These are phyloP conservation scores for Volucella zonaria DNA, from an alignment of 2,888 invertebrate species.

Conservation along the genomic window DNA sequence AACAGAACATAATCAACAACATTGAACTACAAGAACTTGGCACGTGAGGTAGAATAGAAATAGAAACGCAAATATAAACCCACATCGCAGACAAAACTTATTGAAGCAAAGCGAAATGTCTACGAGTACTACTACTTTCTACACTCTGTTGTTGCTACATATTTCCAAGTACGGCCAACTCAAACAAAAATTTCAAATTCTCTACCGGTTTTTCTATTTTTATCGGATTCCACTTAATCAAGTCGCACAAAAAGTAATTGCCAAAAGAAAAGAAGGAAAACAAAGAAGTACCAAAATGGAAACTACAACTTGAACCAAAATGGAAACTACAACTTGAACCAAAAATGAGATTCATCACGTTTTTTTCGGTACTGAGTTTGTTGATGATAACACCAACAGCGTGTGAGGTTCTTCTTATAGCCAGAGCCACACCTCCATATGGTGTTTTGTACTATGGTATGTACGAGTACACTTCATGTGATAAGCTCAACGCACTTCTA, in stretches of 20 bases:
- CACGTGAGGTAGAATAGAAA: constrained; percentile 32
- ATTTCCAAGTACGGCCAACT: constrained; percentile 1
- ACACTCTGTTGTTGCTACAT: background rate
- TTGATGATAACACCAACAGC: constrained; percentile 6
- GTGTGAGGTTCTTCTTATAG: background rate
- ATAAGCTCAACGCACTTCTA: too few relatives aligned
- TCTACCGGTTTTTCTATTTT: constrained; percentile 57
- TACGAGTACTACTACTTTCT: too few relatives aligned
- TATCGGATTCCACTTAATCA: constrained; percentile 30
- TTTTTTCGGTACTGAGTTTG: constrained; percentile 27
- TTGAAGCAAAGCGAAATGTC: constrained; percentile 30
- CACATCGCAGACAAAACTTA: background rate
- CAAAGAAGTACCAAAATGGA: constrained; percentile 5
- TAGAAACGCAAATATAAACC: background rate
- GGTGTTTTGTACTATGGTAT: background rate
- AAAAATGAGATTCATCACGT: constrained; percentile 38
- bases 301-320: constrained; percentile 3
- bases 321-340: constrained; percentile 4
- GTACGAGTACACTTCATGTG: background rate
- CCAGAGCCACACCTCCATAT: background rate
- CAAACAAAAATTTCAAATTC: constrained; percentile 26
- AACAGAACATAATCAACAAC: background rate
- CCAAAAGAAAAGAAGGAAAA: constrained; percentile 38
- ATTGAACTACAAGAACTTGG: constrained; percentile 6
- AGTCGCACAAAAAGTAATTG: constrained; percentile 17